Conservation (phyloP, 2,113 vertebrate species). For the Anoura caudifer region DNA sequence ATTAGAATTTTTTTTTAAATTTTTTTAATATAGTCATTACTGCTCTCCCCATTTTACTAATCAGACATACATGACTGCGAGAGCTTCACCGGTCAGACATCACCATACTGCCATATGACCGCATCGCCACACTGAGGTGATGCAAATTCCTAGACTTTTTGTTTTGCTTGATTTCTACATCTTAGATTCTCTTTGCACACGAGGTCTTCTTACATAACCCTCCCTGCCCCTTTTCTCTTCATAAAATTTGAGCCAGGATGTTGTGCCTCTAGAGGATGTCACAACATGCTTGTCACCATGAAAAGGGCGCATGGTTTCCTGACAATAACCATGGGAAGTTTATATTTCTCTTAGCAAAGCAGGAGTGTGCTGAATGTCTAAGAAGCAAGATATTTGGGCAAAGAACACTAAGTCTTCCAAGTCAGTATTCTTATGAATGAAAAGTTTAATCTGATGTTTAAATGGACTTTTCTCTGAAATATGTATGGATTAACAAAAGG, state of each 20-base stretch:
- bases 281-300: not conserved
- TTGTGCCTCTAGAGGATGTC: not conserved
- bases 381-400: not conserved
- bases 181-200: not conserved
- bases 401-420: not conserved
- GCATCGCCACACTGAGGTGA: not conserved
- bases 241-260: not conserved
- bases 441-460: not conserved
- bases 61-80: not conserved
- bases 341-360: conserved; percentile 6
- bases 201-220: not conserved
- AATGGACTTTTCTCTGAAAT: not conserved
- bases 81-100: not conserved
- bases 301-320: not conserved
- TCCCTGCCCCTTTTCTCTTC: not conserved
- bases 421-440: not conserved
- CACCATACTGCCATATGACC: not conserved
- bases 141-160: not conserved
- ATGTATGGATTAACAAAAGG: not conserved
- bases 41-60: not conserved
- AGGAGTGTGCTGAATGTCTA: not conserved
- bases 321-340: not conserved
- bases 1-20: not conserved
- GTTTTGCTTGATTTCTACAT: not conserved
- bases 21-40: not conserved